A percentile compares a stretch with the other conserved stretches of the same genome.
phyloP scores from a whole-genome alignment of 2,797 vertebrate genomes.

The Morus bassanus region DNA sequence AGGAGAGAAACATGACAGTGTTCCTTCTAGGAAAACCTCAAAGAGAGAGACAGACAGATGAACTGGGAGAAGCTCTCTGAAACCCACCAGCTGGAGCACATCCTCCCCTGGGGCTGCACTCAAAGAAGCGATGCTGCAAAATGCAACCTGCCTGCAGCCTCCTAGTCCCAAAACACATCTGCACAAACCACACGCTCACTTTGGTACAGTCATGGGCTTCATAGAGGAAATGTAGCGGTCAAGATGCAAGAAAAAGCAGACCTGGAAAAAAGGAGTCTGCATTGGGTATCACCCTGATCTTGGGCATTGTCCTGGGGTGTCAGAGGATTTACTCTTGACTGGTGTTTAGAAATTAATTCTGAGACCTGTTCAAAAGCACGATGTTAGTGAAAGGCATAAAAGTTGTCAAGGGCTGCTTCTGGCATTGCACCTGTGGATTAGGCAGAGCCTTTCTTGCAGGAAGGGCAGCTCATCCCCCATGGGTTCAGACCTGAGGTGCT shows the following conservation, averaged over 20 bases:
- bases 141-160: neutral
- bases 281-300: neutral
- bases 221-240: neutral
- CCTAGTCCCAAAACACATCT: neutral
- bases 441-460: neutral
- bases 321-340: neutral
- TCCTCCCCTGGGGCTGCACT: neutral
- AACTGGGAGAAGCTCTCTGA: neutral
- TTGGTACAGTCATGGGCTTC: rapidly evolving
- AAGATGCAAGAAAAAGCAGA: neutral
- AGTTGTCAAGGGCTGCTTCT: neutral
- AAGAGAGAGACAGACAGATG: neutral
- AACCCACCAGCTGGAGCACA: neutral
- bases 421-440: rapidly evolving
- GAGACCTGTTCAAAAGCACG: neutral
- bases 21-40: neutral
- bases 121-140: neutral
- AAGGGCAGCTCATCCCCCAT: neutral
- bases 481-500: neutral
- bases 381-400: neutral
- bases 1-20: neutral
- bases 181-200: rapidly evolving
- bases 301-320: neutral
- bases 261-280: neutral
- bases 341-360: neutral